Conservation (phyloP, 2,888 invertebrate genomes). For the Trachelus stipa region DNA sequence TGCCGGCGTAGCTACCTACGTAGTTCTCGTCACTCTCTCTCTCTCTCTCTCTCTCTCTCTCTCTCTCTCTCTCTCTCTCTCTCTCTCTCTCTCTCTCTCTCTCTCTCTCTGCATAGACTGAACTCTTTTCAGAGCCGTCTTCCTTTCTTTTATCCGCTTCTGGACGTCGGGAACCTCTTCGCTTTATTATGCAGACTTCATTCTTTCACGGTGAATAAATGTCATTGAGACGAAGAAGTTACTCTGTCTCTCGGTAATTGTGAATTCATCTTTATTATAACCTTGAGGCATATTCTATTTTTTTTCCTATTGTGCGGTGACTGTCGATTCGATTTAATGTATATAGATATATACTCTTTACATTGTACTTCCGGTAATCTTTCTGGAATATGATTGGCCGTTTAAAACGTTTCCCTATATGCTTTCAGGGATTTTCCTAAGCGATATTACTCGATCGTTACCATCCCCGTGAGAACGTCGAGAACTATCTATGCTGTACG, state of each 20-base stretch:
- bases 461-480: not conserved
- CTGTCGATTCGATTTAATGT: not conserved
- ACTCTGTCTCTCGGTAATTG: not conserved
- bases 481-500: not conserved
- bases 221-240: not conserved
- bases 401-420: not conserved
- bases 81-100: not conserved
- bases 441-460: not conserved
- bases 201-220: not conserved
- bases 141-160: slow-evolving; percentile 4
- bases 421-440: not conserved
- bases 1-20: not conserved
- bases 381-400: not conserved
- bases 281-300: not conserved
- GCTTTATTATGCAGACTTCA: not conserved
- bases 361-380: not conserved
- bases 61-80: not conserved
- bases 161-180: not conserved
- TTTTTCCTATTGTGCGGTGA: not conserved
- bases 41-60: not conserved
- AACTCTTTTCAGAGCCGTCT: not conserved
- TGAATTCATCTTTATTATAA: not conserved
- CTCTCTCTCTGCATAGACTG: not conserved
- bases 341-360: not conserved
- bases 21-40: not conserved